Base-by-base conservation (phyloP, 1,140 invertebrate species). In the Listronotus bonariensis region DNA sequence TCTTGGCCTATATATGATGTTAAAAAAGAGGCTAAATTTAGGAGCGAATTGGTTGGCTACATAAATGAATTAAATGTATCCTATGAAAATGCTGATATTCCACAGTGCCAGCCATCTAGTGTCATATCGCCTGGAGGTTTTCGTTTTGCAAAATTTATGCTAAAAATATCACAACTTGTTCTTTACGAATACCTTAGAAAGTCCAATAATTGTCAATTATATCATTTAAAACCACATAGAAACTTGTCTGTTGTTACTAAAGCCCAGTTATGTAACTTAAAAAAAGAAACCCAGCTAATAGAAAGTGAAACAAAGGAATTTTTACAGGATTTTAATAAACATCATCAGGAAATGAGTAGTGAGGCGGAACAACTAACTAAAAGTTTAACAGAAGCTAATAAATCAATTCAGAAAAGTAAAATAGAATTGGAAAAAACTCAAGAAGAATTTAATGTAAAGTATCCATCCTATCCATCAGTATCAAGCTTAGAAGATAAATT, bases 61-160 rank as follows among this genome's bases (percentile, higher is more conserved):
- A 43, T 74, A 38, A 74, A 75, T 57, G 67, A 74, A 48, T 48
- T 77, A 6, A 75, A 73, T 59, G 36, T 18, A 11, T 36, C 60
- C 18, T 73, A 76, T 62, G 49, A 67, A 45, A 45, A 71, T 62
- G 64, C 66, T 5, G 53, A 72, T 58, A 71, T 77, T 32, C 73
- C 73, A 11, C 57, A 18, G 1, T 59, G 75, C 12, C 69, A 73
- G 60, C 40, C 73, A 8, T 77, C 76, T 0, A 75, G 72, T 60
- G 56, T 77, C 18, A 67, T 77, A 31, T 69, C 71, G 8, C 76
- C 76, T 15, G 72, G 74, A 18, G 74, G 74, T 17, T 68, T 46
- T 20, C 72, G 70, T 46, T 71, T 77, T 68, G 65, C 57, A n/a
- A 65, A 66, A 42, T 72, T 75, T 52, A 72, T 77, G 65, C 55